Percentiles rank a stretch among this genome's conserved stretches.
These are phyloP conservation scores for Peribatodes rhomboidaria DNA, from an alignment of 2,888 invertebrate species.

Conservation along the genomic window DNA sequence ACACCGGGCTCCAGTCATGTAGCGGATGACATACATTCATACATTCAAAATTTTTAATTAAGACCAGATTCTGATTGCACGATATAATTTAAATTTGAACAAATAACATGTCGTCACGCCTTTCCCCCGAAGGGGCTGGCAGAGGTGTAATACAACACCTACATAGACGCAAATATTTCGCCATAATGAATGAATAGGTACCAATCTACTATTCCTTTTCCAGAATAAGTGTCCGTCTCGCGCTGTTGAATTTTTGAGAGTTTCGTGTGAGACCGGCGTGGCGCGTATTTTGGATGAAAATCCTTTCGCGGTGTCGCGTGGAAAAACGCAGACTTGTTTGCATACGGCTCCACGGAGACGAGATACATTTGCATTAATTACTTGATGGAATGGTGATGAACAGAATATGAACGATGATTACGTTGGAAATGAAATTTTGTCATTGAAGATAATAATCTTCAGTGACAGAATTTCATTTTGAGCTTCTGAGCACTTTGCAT, in stretches of 20 bases:
- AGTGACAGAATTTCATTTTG: no score
- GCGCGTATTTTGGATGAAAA: constrained; percentile 75
- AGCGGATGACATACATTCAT: no score
- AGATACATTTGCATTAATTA: constrained; percentile 48
- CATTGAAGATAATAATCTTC: no score
- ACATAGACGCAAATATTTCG: no score
- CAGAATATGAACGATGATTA: constrained; percentile 4
- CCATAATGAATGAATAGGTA: neutral
- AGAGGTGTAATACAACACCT: no score
- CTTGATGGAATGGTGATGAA: constrained; percentile 35
- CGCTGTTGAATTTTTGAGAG: constrained; percentile 80
- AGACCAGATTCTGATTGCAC: no score
- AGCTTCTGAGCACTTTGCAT: no score
- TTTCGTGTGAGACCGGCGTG: constrained; percentile 67
- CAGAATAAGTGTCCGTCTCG: constrained; percentile 66
- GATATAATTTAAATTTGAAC: no score
- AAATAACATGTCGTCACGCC: no score
- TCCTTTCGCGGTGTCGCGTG: constrained; percentile 64
- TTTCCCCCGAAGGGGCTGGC: no score
- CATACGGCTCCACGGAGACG: constrained; percentile 40
- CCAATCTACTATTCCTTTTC: neutral
- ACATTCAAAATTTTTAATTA: no score
- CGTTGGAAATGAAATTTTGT: neutral
- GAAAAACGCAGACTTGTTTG: constrained; percentile 62
- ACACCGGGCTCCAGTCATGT: no score